These are phyloP conservation scores for Arremon brunneinucha DNA, from an alignment of 2,797 vertebrate genomes.

Conservation along the genomic window DNA sequence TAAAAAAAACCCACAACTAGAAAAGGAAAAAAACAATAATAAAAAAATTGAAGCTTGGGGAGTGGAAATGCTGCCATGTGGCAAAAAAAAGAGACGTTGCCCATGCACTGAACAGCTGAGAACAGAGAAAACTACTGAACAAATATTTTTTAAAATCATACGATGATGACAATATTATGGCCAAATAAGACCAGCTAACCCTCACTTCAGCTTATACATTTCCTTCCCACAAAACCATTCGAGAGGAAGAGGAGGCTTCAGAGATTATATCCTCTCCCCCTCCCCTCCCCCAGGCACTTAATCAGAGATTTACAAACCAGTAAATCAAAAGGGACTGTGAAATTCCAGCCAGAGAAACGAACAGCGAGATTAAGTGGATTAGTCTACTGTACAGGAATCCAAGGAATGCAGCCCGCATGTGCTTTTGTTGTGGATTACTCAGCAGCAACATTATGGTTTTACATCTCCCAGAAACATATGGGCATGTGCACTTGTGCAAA, in stretches of 20 bases:
- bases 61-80: neutral
- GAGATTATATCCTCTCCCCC: neutral
- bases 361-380: slow-evolving; percentile 78
- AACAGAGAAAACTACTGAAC: neutral
- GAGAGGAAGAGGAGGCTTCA: neutral
- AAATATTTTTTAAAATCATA: neutral
- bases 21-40: neutral
- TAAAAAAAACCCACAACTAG: neutral
- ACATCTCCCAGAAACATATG: slow-evolving; percentile 70
- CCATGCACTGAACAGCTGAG: neutral
- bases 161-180: neutral
- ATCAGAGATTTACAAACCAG: slow-evolving; percentile 73
- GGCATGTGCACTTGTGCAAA: slow-evolving; percentile 60
- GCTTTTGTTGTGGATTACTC: slow-evolving; percentile 77
- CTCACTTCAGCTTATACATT: slow-evolving; percentile 37
- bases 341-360: slow-evolving; percentile 69
- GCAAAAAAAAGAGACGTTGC: neutral
- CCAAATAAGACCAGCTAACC: neutral
- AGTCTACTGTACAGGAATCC: slow-evolving; percentile 78
- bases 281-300: slow-evolving; percentile 18
- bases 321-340: slow-evolving; percentile 76
- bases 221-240: slow-evolving; percentile 38
- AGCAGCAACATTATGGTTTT: slow-evolving; percentile 69
- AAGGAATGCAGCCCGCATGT: slow-evolving; percentile 69
- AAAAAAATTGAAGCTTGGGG: neutral